Evolutionary conservation across 2,888 invertebrate genomes (phyloP), one percentile per base, ranked within the genome.

Genomic region (Drosophila flavopinicola): DNA sequence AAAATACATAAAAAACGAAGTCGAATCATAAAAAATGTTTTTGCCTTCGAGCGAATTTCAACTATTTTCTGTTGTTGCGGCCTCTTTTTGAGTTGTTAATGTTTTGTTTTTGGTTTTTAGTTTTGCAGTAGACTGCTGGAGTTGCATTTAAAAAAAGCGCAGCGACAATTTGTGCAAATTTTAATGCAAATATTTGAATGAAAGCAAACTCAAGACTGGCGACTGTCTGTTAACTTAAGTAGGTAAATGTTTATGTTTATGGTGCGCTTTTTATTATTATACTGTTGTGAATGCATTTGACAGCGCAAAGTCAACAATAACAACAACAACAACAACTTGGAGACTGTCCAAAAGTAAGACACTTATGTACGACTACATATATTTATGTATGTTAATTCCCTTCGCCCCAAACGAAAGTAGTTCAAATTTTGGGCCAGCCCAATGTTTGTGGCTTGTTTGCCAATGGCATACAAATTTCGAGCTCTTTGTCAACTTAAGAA

Each of bases 131-230:
- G 38, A 68, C 39, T 66, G 74, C 84, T 83, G 69, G 77, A 75
- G 70, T 78, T 87, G 88, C 88, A 88, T 87, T 85, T 82, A 77
- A 75, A 84, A 77, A 75, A 84, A 77, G 37, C 56, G 47, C 35
- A 38, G 10, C 6, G 33, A 60, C 44, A 60, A 49, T 42, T 42
- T 64, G 59, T 65, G 49, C 68, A 66, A 59, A 66, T 57, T 66
- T 60, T 47, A 64, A 64, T 69, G 58, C 66, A 69, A 76, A 67
- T 67, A 84, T 77, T 69, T 80, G 80, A 84, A 85, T 73, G 77
- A 79, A 75, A 72, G 63, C 71, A 57, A 56, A 64, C 51, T 52
- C 10, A 70, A 51, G 10, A 9, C 10, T 20, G 47, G 9, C n/a
- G 29, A 49, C 44, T 61, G 63, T 6, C 10, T 29, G 20, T 58